Percentiles rank a stretch among this genome's conserved stretches.
Evolutionary conservation across 2,888 invertebrate genomes (phyloP).

Genomic region (Netelia fuscicornis): DNA sequence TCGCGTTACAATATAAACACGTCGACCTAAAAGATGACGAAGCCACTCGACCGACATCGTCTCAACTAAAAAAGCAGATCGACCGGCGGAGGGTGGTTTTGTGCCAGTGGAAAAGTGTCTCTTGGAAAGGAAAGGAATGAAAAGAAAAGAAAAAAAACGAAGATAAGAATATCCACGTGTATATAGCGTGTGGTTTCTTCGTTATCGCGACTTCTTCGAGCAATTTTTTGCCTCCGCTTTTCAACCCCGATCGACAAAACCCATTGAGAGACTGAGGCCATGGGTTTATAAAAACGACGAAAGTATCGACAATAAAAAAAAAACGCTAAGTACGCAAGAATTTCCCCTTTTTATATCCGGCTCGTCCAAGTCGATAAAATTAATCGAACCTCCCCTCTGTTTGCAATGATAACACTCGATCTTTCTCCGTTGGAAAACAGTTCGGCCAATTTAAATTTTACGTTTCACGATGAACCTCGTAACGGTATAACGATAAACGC

Average conservation of each 20-base stretch:
- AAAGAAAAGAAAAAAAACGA: not conserved
- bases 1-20: slow-evolving; percentile 18
- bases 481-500: not conserved
- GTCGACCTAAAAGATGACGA: slow-evolving; percentile 29
- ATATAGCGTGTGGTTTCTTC: slow-evolving; percentile 8
- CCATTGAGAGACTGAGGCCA: not conserved
- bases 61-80: slow-evolving; percentile 40
- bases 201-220: slow-evolving; percentile 23
- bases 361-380: not conserved
- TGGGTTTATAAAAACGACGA: not conserved
- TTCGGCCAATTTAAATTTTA: not conserved
- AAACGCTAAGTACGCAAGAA: not conserved
- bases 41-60: slow-evolving; percentile 57
- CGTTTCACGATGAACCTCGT: not conserved
- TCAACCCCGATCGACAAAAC: not conserved
- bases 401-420: not conserved
- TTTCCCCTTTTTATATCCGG: not conserved
- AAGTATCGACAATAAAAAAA: not conserved
- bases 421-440: not conserved
- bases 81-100: not conserved
- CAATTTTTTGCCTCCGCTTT: slow-evolving; percentile 2
- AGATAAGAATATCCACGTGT: not conserved
- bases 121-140: slow-evolving; percentile 9
- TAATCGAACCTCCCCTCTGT: not conserved
- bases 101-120: not conserved